A percentile compares a stretch with the other conserved stretches of the same genome.
These are phyloP conservation scores for Meganola albula DNA, from an alignment of 2,888 invertebrate species.

Conservation along the genomic window DNA sequence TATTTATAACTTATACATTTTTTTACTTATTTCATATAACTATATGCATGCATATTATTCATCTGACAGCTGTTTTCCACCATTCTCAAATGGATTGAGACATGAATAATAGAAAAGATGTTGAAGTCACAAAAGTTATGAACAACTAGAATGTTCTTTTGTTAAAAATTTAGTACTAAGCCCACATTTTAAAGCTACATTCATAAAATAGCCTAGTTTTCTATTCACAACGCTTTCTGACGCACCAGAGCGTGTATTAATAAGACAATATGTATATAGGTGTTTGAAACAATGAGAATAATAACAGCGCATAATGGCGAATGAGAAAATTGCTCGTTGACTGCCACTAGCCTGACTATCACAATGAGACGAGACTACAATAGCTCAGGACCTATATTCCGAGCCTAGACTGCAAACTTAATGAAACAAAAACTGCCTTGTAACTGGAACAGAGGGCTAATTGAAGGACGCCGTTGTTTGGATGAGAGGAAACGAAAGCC, in stretches of 20 bases:
- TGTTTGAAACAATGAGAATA: slow-evolving; percentile 64
- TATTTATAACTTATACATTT: too few relatives aligned
- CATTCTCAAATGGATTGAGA: too few relatives aligned
- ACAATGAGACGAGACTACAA: slow-evolving; percentile 67
- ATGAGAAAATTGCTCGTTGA: slow-evolving; percentile 71
- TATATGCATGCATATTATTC: too few relatives aligned
- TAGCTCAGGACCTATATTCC: slow-evolving; percentile 59
- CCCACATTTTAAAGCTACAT: too few relatives aligned
- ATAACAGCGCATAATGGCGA: slow-evolving; percentile 65
- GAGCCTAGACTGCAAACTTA: slow-evolving; percentile 49
- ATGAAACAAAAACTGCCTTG: slow-evolving; percentile 64
- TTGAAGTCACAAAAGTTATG: too few relatives aligned
- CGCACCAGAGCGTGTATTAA: slow-evolving; percentile 38
- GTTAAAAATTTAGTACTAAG: too few relatives aligned
- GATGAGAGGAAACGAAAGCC: too few relatives aligned
- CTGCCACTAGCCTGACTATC: slow-evolving; percentile 53
- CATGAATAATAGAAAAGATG: too few relatives aligned
- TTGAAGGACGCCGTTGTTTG: slow-evolving; percentile 34
- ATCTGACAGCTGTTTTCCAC: too few relatives aligned
- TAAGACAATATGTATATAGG: slow-evolving; percentile 57
- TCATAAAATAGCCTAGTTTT: slow-evolving; percentile 16
- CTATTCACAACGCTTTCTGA: slow-evolving; percentile 26
- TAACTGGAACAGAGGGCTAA: slow-evolving; percentile 55
- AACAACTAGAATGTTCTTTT: too few relatives aligned
- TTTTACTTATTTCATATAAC: too few relatives aligned